Conservation (phyloP, 92 coral and sea anemone species). For the Parazoanthus swiftii region DNA sequence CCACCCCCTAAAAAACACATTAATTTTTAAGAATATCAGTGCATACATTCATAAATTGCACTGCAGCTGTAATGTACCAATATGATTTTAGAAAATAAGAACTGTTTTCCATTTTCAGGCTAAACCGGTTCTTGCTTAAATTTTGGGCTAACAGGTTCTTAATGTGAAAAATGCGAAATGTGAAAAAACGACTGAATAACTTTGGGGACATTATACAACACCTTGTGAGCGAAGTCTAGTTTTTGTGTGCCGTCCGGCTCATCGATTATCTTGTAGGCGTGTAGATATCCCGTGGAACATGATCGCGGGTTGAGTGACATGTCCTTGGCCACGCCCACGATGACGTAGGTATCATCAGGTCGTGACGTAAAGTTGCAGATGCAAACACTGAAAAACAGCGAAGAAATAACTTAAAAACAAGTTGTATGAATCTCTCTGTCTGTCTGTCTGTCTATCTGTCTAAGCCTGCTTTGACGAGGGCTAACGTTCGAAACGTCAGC, state of each 20-base stretch:
- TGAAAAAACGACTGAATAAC: no score
- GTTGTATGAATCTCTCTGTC: neutral
- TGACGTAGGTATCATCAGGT: conserved; percentile 90
- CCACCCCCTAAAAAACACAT: no score
- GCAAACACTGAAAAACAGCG: conserved; percentile 71
- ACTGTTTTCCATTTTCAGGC: no score
- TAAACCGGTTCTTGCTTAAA: no score
- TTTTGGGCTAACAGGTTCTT: no score
- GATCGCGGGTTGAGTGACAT: conserved; percentile 96
- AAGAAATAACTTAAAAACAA: neutral
- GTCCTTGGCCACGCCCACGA: conserved; percentile 95
- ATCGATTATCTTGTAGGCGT: conserved; percentile 73
- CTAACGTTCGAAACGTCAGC: no score
- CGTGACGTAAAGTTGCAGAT: conserved; percentile 84
- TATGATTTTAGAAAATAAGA: no score
- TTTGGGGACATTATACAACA: neutral
- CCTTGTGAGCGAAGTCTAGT: conserved; percentile 95
- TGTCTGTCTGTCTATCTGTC: no score
- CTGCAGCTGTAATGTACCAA: no score
- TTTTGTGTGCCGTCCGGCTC: conserved; percentile 84
- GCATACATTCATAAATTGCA: no score
- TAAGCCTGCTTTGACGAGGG: no score
- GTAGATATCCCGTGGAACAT: conserved; percentile 87
- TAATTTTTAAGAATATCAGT: no score
- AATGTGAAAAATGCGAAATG: neutral